These are phyloP conservation scores for Lasioglossum malachurum DNA, from an alignment of 2,888 invertebrate species.

Conservation along the genomic window DNA sequence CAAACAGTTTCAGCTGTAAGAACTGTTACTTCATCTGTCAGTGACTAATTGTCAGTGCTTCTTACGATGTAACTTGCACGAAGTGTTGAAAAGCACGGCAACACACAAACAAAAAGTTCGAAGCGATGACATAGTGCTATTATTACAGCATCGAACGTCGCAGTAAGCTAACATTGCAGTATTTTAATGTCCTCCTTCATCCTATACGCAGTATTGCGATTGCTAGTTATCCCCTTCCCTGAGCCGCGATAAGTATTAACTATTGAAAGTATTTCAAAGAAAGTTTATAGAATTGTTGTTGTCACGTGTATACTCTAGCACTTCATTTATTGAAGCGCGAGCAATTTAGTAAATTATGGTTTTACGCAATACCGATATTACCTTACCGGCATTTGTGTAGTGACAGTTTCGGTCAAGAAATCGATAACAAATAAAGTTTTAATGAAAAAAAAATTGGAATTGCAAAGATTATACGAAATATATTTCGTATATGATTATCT, in stretches of 20 bases:
- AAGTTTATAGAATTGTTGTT: slow-evolving; percentile 55
- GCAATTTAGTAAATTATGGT: slow-evolving; percentile 19
- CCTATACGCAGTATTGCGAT: slow-evolving; percentile 56
- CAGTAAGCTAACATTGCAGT: slow-evolving; percentile 63
- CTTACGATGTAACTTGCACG: slow-evolving; percentile 60
- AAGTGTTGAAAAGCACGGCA: slow-evolving; percentile 41
- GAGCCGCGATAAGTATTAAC: slow-evolving; percentile 30
- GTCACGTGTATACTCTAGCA: neutral
- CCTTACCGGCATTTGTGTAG: slow-evolving; percentile 17
- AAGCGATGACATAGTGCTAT: slow-evolving; percentile 51
- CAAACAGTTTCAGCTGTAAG: slow-evolving; percentile 63
- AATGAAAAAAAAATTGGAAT: slow-evolving; percentile 18
- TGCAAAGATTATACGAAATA: neutral
- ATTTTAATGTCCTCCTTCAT: slow-evolving; percentile 62
- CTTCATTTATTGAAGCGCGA: slow-evolving; percentile 7
- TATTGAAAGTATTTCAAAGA: slow-evolving; percentile 61
- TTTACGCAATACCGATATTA: slow-evolving; percentile 20
- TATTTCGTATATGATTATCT: neutral
- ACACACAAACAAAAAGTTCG: neutral
- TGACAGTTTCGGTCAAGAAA: slow-evolving; percentile 31
- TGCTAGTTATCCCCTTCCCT: slow-evolving; percentile 29
- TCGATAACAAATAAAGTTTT: slow-evolving; percentile 19
- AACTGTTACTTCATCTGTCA: slow-evolving; percentile 47
- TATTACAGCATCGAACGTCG: slow-evolving; percentile 56
- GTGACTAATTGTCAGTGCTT: slow-evolving; percentile 62